Base-by-base conservation (phyloP, 1,140 invertebrate species). In the Anagrus nilaparvatae region DNA sequence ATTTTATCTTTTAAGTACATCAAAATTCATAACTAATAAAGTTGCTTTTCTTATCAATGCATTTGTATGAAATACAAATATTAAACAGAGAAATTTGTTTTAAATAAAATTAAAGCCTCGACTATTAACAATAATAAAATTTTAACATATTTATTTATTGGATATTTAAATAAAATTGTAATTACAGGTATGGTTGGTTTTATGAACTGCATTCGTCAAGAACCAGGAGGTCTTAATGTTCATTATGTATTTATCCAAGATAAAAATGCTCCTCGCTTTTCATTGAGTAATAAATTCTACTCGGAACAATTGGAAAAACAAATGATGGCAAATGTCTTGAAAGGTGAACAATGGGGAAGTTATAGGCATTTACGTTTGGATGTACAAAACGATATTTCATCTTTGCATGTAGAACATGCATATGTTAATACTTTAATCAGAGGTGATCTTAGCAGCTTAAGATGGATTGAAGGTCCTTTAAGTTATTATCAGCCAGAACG, bases 391-490 rank as follows among this genome's bases (percentile, higher is more conserved):
- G 72, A 76, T 23, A 66, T 69, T 8, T 71, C 77, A 0, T 75
- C 76, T 2, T 62, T 83, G 39, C 76, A 78, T 48, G 81, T 87
- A 20, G 81, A 88, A 52, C 86, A 96, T 65, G 93, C 93, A 10
- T 96, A 91, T 58, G 82, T 97, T 8, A 97, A 97, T 63, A 81
- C 90, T 3, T 55, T 93, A 31, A 82, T 79, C 4, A 76, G 91
- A 51, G 92, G 91, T 46, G 94, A 98, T 64, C 71, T 98, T 23
- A 82, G 90, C 2, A 94, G 87, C 55, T 71, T 98, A 13, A 77
- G 78, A 42, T 98, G 94, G 94, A 85, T 97, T 48, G 89, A 97
- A 70, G 84, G 84, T 35, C 82, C 82, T 4, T 72, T 90, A 39
- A 73, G 74, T 28, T 76, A 71, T 53, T 72, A 77, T 40, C 51